Percentiles rank a stretch among this genome's conserved stretches.
Conservation (phyloP, 2,113 vertebrate species). For the Oophaga pumilio region DNA sequence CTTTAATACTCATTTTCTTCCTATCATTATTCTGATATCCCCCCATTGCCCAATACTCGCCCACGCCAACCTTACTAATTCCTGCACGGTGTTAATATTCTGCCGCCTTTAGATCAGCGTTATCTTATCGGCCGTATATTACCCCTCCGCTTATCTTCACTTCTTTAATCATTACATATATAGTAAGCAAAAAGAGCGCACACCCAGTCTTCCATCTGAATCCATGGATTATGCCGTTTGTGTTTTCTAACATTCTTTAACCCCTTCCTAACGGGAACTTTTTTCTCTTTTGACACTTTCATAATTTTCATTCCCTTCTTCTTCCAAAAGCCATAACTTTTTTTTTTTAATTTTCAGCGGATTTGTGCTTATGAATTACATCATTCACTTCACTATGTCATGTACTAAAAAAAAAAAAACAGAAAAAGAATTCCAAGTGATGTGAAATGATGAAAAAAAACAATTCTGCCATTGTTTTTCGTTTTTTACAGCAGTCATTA, state of each 20-base stretch:
- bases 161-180: neutral
- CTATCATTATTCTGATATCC: neutral
- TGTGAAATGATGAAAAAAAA: too few relatives aligned
- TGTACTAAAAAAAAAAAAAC: too few relatives aligned
- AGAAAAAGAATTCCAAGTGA: too few relatives aligned
- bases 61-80: neutral
- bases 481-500: too few relatives aligned
- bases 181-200: neutral
- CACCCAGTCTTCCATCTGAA: neutral
- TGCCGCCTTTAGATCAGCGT: neutral
- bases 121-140: slow-evolving; percentile 6
- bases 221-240: neutral
- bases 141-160: slow-evolving; percentile 3
- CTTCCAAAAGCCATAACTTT: too few relatives aligned
- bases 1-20: neutral
- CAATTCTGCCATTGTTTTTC: too few relatives aligned
- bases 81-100: neutral
- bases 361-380: too few relatives aligned
- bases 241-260: neutral
- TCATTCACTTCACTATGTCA: too few relatives aligned
- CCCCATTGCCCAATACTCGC: neutral
- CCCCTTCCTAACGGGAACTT: too few relatives aligned
- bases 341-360: too few relatives aligned
- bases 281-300: too few relatives aligned
- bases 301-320: too few relatives aligned